phyloP scores from a whole-genome alignment of 2,113 vertebrate genomes.

The Microtus richardsoni region DNA sequence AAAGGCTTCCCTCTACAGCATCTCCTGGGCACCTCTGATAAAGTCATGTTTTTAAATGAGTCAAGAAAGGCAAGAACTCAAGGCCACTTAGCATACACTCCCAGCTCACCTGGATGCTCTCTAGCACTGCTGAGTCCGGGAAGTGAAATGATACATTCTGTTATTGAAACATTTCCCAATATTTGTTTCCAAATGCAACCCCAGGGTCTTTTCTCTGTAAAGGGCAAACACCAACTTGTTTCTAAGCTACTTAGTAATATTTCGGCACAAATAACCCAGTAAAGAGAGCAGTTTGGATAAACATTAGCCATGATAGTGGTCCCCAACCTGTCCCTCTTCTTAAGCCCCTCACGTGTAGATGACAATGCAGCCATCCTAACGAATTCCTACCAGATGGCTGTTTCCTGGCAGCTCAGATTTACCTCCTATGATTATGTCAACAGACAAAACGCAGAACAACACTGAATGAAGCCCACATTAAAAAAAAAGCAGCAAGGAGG shows the following conservation, averaged over 20 bases:
- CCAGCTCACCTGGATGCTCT: slow-evolving; percentile 58
- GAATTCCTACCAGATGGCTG: slow-evolving; percentile 59
- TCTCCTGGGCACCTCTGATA: slow-evolving; percentile 39
- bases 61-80: slow-evolving; percentile 41
- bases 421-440: slow-evolving; percentile 45
- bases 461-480: slow-evolving; percentile 9
- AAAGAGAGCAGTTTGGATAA: slow-evolving; percentile 60
- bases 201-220: slow-evolving; percentile 63
- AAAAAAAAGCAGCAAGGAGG: background rate
- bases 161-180: slow-evolving; percentile 75
- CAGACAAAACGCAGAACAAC: background rate
- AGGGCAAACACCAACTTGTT: slow-evolving; percentile 72
- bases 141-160: slow-evolving; percentile 68
- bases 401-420: slow-evolving; percentile 28
- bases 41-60: slow-evolving; percentile 55
- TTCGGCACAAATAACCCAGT: slow-evolving; percentile 66
- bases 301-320: background rate
- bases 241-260: slow-evolving; percentile 75
- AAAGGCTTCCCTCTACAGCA: slow-evolving; percentile 20
- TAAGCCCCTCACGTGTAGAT: slow-evolving; percentile 54
- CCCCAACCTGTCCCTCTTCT: slow-evolving; percentile 45
- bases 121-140: slow-evolving; percentile 42
- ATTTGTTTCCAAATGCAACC: slow-evolving; percentile 75
- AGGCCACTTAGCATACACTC: slow-evolving; percentile 47
- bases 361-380: background rate